These are phyloP conservation scores for Sebastes matsubarae DNA, from an alignment of 2,797 vertebrate species.

Conservation along the genomic window DNA sequence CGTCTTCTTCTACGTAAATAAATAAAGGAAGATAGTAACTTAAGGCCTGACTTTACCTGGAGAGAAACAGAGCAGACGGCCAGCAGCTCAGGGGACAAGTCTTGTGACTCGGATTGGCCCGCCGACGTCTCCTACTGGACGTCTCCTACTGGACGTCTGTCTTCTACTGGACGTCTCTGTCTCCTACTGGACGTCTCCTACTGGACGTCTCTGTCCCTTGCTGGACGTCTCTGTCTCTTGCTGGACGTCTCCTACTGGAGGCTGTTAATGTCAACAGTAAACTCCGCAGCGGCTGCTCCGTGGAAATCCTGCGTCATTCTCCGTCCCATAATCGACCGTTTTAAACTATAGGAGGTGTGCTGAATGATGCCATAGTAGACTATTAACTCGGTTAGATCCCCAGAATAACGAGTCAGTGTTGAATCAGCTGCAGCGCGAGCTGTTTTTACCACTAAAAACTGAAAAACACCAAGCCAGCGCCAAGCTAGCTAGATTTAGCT, in stretches of 20 bases:
- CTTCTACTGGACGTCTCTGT: too few relatives aligned
- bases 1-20: not conserved
- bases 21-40: not conserved
- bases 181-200: not conserved
- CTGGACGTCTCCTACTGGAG: conserved; percentile 3
- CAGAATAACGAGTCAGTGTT: accelerated
- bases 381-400: accelerated
- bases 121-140: not conserved
- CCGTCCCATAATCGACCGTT: not conserved
- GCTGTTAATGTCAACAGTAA: conserved; percentile 61
- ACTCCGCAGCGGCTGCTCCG: conserved; percentile 8
- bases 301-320: conserved; percentile 52
- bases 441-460: conserved; percentile 14
- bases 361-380: accelerated
- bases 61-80: not conserved
- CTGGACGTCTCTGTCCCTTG: not conserved
- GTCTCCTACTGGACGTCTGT: too few relatives aligned
- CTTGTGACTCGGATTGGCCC: conserved; percentile 70
- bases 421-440: not conserved
- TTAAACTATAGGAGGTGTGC: accelerated
- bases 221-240: too few relatives aligned
- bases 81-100: conserved; percentile 14
- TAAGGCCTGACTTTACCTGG: conserved; percentile 36
- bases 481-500: not conserved
- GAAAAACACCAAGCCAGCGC: not conserved